Evolutionary conservation across 1,140 invertebrate genomes (phyloP).

Genomic region (Bombus superbus): DNA sequence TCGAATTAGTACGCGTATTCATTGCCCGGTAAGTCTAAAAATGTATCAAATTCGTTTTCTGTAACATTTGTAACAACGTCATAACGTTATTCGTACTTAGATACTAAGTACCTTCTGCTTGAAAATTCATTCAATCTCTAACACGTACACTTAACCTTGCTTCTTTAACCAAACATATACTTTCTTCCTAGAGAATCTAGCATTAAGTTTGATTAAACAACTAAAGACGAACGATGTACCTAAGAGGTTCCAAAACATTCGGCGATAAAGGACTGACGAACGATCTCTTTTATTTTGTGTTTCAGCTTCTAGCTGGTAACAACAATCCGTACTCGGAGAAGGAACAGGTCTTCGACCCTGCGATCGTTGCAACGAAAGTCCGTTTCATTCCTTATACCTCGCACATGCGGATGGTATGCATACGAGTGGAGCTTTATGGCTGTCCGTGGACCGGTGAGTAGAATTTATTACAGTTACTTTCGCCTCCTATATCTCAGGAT

Average conservation of each 20-base stretch:
- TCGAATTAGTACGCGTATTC: not conserved
- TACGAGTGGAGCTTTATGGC: conserved; percentile 93
- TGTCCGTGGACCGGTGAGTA: conserved; percentile 93
- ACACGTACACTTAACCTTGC: not conserved
- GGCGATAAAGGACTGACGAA: not conserved
- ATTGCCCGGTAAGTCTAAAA: no score
- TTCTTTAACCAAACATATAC: not conserved
- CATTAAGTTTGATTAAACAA: not conserved
- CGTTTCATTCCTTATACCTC: conserved; percentile 91
- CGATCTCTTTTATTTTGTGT: conserved; percentile 67
- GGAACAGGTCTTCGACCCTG: conserved; percentile 90
- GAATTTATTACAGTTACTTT: conserved; percentile 67
- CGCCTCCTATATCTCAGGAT: conserved; percentile 13
- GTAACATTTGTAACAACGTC: no score
- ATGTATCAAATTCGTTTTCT: not conserved
- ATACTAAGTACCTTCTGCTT: not conserved
- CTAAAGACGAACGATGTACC: not conserved
- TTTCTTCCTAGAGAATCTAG: not conserved
- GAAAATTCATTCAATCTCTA: not conserved
- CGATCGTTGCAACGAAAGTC: conserved; percentile 92
- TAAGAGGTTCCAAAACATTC: not conserved
- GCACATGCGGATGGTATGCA: conserved; percentile 90
- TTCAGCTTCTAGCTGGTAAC: conserved; percentile 93
- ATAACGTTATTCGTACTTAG: not conserved
- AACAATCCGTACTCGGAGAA: conserved; percentile 93